Evolutionary conservation across 2,888 invertebrate species (phyloP).

Genomic region (Rhagophthalmus giganteus): DNA sequence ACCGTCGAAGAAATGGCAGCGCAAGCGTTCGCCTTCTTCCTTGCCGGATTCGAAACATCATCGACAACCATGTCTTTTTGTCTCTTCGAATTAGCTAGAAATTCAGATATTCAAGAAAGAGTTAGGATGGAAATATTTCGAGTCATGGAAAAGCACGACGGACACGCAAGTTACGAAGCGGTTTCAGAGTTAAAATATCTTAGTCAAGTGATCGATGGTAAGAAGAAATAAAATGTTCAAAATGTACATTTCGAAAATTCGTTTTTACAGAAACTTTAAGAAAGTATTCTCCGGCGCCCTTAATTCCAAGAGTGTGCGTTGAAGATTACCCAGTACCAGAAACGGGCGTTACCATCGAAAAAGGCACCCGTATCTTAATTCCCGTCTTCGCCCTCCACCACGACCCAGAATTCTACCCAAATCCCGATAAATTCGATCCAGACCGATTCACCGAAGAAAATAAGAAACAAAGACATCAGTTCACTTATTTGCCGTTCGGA

Average conservation of each 20-base stretch:
- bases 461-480: constrained; percentile 32
- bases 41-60: constrained; percentile 51
- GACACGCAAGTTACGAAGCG: constrained; percentile 56
- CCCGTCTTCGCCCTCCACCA: constrained; percentile 40
- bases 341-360: constrained; percentile 43
- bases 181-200: constrained; percentile 57
- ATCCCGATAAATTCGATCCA: constrained; percentile 41
- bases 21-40: constrained; percentile 42
- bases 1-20: constrained; percentile 30
- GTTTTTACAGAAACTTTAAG: constrained; percentile 48
- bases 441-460: constrained; percentile 41
- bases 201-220: constrained; percentile 52
- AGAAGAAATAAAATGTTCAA: too few species aligned
- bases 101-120: constrained; percentile 54
- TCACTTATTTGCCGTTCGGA: constrained; percentile 42
- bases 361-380: constrained; percentile 45
- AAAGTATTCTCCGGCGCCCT: constrained; percentile 46
- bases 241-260: constrained; percentile 1
- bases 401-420: constrained; percentile 42
- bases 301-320: constrained; percentile 34
- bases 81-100: constrained; percentile 57
- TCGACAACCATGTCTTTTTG: constrained; percentile 53
- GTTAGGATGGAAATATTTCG: constrained; percentile 52
- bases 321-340: constrained; percentile 35
- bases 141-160: constrained; percentile 49